A percentile compares a stretch with the other conserved stretches of the same genome.
Evolutionary conservation across 2,113 vertebrate species (phyloP).

Genomic region (Ophthalmolycus amberensis): DNA sequence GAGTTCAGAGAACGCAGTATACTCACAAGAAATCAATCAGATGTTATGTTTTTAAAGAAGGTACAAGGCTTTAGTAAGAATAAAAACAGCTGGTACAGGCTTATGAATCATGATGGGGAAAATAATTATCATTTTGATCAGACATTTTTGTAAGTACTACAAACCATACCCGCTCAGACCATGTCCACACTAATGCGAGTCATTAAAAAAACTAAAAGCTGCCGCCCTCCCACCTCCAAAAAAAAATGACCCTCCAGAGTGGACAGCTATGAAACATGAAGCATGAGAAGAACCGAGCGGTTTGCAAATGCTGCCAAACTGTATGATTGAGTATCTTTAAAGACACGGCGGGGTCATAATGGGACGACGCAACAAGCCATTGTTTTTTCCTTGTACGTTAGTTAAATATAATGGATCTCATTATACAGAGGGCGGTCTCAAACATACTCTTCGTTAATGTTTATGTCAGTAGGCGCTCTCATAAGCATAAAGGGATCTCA

Average conservation of each 20-base stretch:
- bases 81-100: not conserved
- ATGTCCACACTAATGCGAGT: constrained; percentile 32
- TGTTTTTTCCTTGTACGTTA: not conserved
- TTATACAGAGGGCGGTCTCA: not conserved
- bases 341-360: not conserved
- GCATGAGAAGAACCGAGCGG: not conserved
- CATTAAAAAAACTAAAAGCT: constrained; percentile 14
- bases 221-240: not conserved
- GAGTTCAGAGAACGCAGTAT: not conserved
- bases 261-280: constrained; percentile 22
- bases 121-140: constrained; percentile 28
- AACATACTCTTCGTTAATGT: not conserved
- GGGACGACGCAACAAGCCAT: not conserved
- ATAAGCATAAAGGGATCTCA: not conserved
- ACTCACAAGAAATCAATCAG: not conserved
- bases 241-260: constrained; percentile 24
- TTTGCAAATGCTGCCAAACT: constrained; percentile 2
- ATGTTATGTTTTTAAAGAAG: constrained; percentile 6
- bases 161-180: not conserved
- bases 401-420: not conserved
- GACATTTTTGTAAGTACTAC: constrained; percentile 4
- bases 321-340: constrained; percentile 10
- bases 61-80: not conserved
- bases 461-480: not conserved
- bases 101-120: constrained; percentile 12